These are phyloP conservation scores for Sturnira hondurensis DNA, from an alignment of 2,113 vertebrate species.

Conservation along the genomic window DNA sequence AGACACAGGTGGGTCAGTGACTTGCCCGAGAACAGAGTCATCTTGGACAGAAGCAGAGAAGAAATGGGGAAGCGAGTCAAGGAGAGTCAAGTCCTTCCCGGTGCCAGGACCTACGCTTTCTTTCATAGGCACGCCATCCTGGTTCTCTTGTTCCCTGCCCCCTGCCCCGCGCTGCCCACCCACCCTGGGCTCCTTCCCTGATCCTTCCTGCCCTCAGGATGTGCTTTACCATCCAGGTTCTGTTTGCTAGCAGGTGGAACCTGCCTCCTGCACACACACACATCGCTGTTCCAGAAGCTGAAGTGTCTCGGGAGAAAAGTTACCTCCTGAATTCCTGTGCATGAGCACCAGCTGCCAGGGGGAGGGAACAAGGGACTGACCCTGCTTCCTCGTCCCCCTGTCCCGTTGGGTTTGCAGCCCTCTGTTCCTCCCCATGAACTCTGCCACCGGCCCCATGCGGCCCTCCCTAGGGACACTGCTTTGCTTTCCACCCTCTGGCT, in stretches of 20 bases:
- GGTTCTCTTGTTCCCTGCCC: background rate
- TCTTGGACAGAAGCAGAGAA: background rate
- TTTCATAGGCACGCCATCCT: background rate
- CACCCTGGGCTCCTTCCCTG: too few species aligned
- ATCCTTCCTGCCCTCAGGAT: background rate
- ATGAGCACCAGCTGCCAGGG: background rate
- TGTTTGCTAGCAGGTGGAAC: background rate
- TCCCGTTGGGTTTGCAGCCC: background rate
- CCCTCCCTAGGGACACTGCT: background rate
- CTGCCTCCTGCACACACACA: fast-evolving
- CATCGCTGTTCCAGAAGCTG: background rate
- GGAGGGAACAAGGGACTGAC: background rate
- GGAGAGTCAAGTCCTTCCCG: background rate
- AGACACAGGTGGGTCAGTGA: background rate
- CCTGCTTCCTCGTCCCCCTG: background rate
- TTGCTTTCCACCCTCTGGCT: background rate
- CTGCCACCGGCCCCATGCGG: fast-evolving
- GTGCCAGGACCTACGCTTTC: background rate
- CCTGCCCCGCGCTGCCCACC: background rate
- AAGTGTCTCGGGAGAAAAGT: background rate
- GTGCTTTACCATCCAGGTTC: background rate
- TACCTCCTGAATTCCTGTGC: background rate
- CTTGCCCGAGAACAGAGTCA: background rate
- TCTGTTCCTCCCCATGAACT: background rate
- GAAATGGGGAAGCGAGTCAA: background rate